Evolutionary conservation across 2,113 vertebrate genomes (phyloP).

Genomic region (Archocentrus centrarchus): DNA sequence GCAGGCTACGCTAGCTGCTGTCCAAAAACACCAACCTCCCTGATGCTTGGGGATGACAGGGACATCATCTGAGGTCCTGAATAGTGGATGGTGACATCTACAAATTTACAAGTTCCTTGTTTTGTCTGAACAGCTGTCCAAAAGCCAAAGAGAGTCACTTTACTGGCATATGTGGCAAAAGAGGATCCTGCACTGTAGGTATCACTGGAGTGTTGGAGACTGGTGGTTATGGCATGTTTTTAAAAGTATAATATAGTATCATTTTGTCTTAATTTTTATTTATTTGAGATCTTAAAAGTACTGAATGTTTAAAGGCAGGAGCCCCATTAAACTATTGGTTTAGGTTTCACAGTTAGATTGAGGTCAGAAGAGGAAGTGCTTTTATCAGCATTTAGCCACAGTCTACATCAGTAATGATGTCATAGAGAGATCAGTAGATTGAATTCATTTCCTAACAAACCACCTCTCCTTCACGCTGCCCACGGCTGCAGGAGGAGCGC

Average conservation of each 20-base stretch:
- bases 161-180: not conserved
- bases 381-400: not conserved
- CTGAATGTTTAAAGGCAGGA: not conserved
- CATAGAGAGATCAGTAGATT: not conserved
- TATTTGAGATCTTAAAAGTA: too few species aligned
- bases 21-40: not conserved
- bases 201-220: not conserved
- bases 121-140: not conserved
- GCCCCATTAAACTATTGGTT: not conserved
- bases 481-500: slow-evolving; percentile 88
- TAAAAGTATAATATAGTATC: too few species aligned
- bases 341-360: not conserved
- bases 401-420: not conserved
- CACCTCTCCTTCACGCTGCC: too few species aligned
- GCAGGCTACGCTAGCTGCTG: not conserved
- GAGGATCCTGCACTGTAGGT: not conserved
- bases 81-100: not conserved
- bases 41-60: not conserved
- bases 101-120: not conserved
- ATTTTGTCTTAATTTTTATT: too few species aligned
- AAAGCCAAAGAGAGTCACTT: not conserved
- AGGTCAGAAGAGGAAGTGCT: not conserved
- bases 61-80: too few species aligned
- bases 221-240: not conserved
- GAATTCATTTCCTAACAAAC: not conserved